Conservation (phyloP, 2,113 vertebrate species). For the Gallinago undulata region DNA sequence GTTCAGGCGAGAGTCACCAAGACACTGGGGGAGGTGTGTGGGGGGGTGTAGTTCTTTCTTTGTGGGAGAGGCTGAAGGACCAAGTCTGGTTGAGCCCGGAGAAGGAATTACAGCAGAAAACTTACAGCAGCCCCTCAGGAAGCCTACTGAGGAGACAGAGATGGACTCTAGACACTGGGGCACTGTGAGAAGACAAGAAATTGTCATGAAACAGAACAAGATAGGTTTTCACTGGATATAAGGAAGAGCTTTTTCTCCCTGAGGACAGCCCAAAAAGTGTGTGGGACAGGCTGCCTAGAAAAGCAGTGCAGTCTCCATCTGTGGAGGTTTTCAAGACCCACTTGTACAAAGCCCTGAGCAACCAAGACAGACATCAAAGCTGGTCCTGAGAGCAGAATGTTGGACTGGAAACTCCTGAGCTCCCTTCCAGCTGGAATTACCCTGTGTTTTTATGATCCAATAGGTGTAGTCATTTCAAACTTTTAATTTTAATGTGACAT, state of each 20-base stretch:
- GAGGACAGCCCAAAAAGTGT: neutral
- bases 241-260: neutral
- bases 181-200: neutral
- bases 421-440: neutral
- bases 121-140: neutral
- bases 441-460: neutral
- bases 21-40: accelerated
- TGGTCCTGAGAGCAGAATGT: neutral
- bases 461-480: neutral
- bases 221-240: neutral
- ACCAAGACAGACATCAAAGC: neutral
- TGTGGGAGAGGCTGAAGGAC: neutral
- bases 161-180: neutral
- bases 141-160: neutral
- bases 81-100: neutral
- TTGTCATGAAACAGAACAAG: neutral
- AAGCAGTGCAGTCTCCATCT: neutral
- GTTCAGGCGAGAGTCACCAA: neutral
- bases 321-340: neutral
- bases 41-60: neutral
- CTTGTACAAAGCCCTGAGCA: neutral
- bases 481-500: neutral
- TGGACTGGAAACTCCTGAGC: neutral
- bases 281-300: neutral
- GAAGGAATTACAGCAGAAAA: neutral